Conservation (phyloP, 2,113 vertebrate species). For the Nansenia antarctica region DNA sequence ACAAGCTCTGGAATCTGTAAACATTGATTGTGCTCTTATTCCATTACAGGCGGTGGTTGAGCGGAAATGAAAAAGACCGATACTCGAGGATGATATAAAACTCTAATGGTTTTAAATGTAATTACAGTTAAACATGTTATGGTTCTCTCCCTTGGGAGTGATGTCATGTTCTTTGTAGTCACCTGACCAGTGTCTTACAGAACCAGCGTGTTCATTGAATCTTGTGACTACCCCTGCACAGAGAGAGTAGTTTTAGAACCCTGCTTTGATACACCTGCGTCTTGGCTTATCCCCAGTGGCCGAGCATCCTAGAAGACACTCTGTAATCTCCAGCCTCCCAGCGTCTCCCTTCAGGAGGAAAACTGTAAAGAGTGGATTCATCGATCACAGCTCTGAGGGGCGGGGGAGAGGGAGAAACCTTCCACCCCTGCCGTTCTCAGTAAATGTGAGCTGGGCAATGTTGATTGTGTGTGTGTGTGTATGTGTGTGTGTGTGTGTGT, state of each 20-base stretch:
- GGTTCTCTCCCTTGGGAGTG: constrained; percentile 21
- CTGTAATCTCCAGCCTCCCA: neutral
- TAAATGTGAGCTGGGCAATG: constrained; percentile 10
- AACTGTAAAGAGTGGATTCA: neutral
- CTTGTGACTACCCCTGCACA: neutral
- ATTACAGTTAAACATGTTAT: constrained; percentile 31
- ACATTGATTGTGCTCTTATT: constrained; percentile 1
- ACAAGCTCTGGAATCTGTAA: constrained; percentile 29
- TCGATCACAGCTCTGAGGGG: constrained; percentile 6
- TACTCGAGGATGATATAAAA: constrained; percentile 37
- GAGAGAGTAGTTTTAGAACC: too few relatives aligned
- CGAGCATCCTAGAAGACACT: constrained; percentile 10
- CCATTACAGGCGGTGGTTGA: neutral
- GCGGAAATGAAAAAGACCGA: constrained; percentile 4
- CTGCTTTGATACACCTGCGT: constrained; percentile 2
- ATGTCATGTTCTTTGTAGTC: constrained; percentile 1
- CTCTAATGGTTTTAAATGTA: constrained; percentile 24
- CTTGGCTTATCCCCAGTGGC: neutral
- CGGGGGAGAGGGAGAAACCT: neutral
- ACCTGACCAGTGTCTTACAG: constrained; percentile 1
- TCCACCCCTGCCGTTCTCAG: neutral
- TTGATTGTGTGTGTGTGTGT: too few relatives aligned
- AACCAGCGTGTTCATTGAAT: neutral
- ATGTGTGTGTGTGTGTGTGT: neutral
- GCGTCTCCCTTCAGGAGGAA: constrained; percentile 3